phyloP scores from a whole-genome alignment of 2,888 invertebrate genomes.

The Drosophila pegasa region DNA sequence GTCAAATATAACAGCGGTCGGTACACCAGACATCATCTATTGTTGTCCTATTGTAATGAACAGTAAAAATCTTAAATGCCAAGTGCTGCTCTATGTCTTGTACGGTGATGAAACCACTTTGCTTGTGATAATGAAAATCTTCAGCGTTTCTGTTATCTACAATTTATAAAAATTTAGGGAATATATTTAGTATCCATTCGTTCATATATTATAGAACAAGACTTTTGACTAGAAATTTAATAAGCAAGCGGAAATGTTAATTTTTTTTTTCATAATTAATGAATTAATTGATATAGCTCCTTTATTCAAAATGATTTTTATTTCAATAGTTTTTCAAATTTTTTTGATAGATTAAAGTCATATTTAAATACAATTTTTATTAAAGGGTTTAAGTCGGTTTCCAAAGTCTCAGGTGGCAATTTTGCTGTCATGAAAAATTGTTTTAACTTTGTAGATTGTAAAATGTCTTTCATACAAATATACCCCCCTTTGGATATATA shows the following conservation, averaged over 20 bases:
- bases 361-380: neutral
- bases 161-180: constrained; percentile 37
- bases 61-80: constrained; percentile 27
- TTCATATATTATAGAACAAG: too few species aligned
- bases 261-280: too few species aligned
- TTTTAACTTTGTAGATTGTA: too few species aligned
- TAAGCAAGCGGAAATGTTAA: too few species aligned
- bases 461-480: too few species aligned
- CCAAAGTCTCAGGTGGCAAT: neutral
- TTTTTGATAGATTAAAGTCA: too few species aligned
- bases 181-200: constrained; percentile 26
- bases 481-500: neutral
- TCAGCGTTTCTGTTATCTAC: constrained; percentile 22
- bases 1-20: constrained; percentile 70
- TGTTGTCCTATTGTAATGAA: constrained; percentile 26
- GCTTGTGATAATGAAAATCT: constrained; percentile 30
- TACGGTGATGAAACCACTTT: constrained; percentile 43
- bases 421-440: neutral
- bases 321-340: too few species aligned
- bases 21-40: constrained; percentile 39
- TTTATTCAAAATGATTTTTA: neutral
- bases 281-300: too few species aligned
- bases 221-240: neutral
- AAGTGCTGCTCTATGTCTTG: constrained; percentile 37
- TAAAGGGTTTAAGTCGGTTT: neutral